Base-by-base conservation (phyloP, 2,797 vertebrate genomes). In the Brachymystax lenok region DNA sequence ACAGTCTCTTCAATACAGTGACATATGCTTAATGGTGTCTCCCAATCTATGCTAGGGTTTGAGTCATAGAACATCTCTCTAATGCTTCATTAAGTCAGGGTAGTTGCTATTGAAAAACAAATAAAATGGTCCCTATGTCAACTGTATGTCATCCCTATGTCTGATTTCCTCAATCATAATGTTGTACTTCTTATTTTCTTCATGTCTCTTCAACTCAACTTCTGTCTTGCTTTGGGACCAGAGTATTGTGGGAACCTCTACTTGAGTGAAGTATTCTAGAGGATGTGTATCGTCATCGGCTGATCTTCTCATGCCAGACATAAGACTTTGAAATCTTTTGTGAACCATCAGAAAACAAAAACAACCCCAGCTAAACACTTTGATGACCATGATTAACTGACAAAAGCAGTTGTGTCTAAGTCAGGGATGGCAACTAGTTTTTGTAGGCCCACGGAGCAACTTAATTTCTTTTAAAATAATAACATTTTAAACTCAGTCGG, bases 221-320 rank as follows among this genome's bases (percentile, higher is more conserved):
- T 67, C 63, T 64, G 40, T 59, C 78, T 51, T 10, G 66, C 17
- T 69, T 27, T 1, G 2, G 81, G 87, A 84, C 85, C 86, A 80
- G 10, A 77, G 81, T 73, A 86, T 81, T 86, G 68, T 88, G 88
- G 88, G 87, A 90, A 90, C 74, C n/a, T 1, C n/a, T 46, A 46
- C 40, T 3, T 24, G 61, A 46, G 10, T 46, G 40, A 46, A 46
- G 10, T 46, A 46, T 46, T 46, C 10, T 46, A 12, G 40, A 46
- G 12, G 10, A 46, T 12, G 40, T 46, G 10, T 46, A 46, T 46
- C 10, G 40, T 13, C 40, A 0, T 46, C 40, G 8, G 8, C 8
- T 8, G 40, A 40, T 40, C 40, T 46, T 46, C 40, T 46, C 40
- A 46, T 46, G 10, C 40, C 40, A 46, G 40, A 46, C 40, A 46